A percentile compares a stretch with the other conserved stretches of the same genome.
phyloP scores from a whole-genome alignment of 23 tunicate genomes.

The Trididemnum miniatum region DNA sequence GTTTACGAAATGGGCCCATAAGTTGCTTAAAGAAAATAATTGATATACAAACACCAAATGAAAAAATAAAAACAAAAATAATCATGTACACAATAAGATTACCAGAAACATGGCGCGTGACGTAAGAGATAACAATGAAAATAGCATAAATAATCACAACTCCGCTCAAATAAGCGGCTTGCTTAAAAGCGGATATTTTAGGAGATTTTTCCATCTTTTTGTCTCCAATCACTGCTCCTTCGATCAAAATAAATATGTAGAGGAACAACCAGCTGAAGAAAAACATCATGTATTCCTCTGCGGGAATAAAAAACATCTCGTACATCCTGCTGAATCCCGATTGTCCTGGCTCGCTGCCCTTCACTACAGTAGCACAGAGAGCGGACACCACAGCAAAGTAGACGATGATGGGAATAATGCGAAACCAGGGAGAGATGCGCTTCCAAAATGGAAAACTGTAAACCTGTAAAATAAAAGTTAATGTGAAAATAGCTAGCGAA shows the following conservation, averaged over 20 bases:
- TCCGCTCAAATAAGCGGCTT: conserved; percentile 53
- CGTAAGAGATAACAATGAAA: conserved; percentile 52
- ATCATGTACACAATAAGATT: conserved; percentile 63
- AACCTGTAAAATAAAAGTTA: conserved; percentile 31
- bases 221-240: conserved; percentile 29
- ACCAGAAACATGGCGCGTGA: conserved; percentile 21
- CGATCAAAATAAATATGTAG: conserved; percentile 61
- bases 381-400: conserved; percentile 46
- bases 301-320: conserved; percentile 90
- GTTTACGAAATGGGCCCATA: conserved; percentile 56
- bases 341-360: conserved; percentile 42
- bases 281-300: conserved; percentile 67
- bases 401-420: conserved; percentile 68
- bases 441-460: conserved; percentile 93
- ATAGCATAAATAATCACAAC: conserved; percentile 57
- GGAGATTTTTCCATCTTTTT: not conserved
- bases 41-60: conserved; percentile 53
- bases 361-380: conserved; percentile 69
- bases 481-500: not conserved
- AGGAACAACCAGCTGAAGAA: conserved; percentile 76
- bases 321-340: conserved; percentile 68
- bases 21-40: conserved; percentile 70
- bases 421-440: conserved; percentile 74
- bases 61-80: conserved; percentile 58
- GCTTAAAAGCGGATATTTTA: conserved; percentile 60